Base-by-base conservation (phyloP, 2,113 vertebrate genomes). In the Ranitomeya imitator region DNA sequence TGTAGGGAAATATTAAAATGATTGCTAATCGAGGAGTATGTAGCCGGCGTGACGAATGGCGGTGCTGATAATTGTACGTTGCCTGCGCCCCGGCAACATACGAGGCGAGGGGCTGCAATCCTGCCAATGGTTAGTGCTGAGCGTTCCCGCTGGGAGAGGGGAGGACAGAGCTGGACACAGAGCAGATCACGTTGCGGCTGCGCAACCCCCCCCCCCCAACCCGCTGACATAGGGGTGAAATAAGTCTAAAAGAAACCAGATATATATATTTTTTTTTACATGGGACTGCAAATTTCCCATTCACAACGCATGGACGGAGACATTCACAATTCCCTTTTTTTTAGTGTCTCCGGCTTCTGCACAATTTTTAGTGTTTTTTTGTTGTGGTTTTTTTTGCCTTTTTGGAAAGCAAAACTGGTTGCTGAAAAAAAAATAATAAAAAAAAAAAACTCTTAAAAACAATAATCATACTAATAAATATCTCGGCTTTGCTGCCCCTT, bases 381-480 rank as follows among this genome's bases (percentile, higher is more conserved):
- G 26, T 31, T 31, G 26, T 31, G 26, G 26, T 31, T 31, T 31
- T 31, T 15, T 79, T 45, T 51, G 37, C 31, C 73, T 45, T 7
- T 80, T 80, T 57, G 55, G 78, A 59, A 59, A 59, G 55, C 78
- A 31, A 80, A 80, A 60, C 54, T 76, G 55, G 55, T 80, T 60
- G 78, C 78, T 59, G 51, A 52, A 55, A 79, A 79, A 13, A 55
- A 14, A 55, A 54, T n/a, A 54, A 57, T 21, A 57, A 57, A 79
- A 7, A 73, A 15, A 79, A 79, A n/a, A n/a, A n/a, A n/a, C n/a
- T n/a, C 51, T 6, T 2, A 23, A 69, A 69, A 37, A 77, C 4
- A 52, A 52, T 8, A 59, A 76, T 45, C 37, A 59, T 1, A 23
- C 16, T 55, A 54, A 13, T 69, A 79, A 79, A 80, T 23, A 26